Percentiles rank a stretch among this genome's conserved stretches.
Evolutionary conservation across 2,797 vertebrate genomes (phyloP).

Genomic region (Melanotaenia pygmaea): DNA sequence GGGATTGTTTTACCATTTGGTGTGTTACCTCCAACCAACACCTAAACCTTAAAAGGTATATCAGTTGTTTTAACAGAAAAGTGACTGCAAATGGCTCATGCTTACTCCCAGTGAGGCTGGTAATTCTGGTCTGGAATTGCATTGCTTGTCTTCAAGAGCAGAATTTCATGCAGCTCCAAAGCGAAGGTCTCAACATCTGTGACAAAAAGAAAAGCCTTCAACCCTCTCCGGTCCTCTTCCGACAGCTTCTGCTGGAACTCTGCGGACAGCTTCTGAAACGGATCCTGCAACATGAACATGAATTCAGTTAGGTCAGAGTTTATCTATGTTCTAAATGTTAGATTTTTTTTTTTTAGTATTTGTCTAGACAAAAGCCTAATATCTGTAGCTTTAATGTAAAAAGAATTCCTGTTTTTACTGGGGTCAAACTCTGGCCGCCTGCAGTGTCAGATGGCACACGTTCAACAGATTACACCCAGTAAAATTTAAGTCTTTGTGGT

Average conservation of each 20-base stretch:
- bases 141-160: conserved; percentile 76
- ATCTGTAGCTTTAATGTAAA: background rate
- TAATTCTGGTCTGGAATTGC: conserved; percentile 47
- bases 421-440: conserved; percentile 36
- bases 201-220: conserved; percentile 71
- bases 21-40: conserved; percentile 2
- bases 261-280: conserved; percentile 67
- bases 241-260: conserved; percentile 67
- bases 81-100: conserved; percentile 5
- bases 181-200: conserved; percentile 73
- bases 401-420: conserved; percentile 32
- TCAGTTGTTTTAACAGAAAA: background rate
- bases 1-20: conserved; percentile 39
- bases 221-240: conserved; percentile 40
- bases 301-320: background rate
- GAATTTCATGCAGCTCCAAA: conserved; percentile 83
- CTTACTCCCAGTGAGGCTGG: conserved; percentile 79
- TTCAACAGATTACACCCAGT: conserved; percentile 48
- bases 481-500: conserved; percentile 13
- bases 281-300: conserved; percentile 64
- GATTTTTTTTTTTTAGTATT: background rate
- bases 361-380: background rate
- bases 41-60: conserved; percentile 36
- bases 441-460: conserved; percentile 49
- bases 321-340: background rate